These are phyloP conservation scores for Lacanobia oleracea DNA, from an alignment of 2,888 invertebrate species.

Conservation along the genomic window DNA sequence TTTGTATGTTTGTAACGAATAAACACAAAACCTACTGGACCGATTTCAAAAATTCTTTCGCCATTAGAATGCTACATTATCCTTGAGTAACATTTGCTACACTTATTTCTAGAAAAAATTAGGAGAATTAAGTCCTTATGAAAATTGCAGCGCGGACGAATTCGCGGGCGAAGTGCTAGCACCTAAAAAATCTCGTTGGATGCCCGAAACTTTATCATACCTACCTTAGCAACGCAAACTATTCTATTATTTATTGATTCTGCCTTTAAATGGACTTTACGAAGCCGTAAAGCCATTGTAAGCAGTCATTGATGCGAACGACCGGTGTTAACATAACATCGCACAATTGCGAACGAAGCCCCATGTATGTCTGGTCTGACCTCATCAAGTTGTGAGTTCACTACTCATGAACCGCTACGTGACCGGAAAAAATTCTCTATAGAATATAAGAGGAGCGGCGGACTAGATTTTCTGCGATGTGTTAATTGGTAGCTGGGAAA, in stretches of 20 bases:
- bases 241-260: neutral
- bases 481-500: slow-evolving; percentile 55
- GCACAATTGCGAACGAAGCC: slow-evolving; percentile 65
- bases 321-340: slow-evolving; percentile 62
- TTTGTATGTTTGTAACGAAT: no score
- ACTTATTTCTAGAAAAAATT: no score
- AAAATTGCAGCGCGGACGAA: no score
- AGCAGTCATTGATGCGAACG: slow-evolving; percentile 57
- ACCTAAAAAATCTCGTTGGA: no score
- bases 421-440: slow-evolving; percentile 79
- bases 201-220: neutral
- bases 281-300: slow-evolving; percentile 53
- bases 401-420: slow-evolving; percentile 79
- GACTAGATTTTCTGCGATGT: slow-evolving; percentile 51
- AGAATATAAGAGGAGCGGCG: slow-evolving; percentile 21
- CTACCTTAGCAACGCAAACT: neutral
- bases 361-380: slow-evolving; percentile 75
- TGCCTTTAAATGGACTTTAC: neutral
- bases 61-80: no score
- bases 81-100: no score
- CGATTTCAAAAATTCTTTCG: no score
- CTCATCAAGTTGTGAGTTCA: slow-evolving; percentile 76
- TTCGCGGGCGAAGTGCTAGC: no score
- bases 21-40: no score
- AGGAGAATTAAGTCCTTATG: no score